Evolutionary conservation across 2,888 invertebrate species (phyloP), one percentile per base, ranked within the genome.

Genomic region (Parochlus steinenii): DNA sequence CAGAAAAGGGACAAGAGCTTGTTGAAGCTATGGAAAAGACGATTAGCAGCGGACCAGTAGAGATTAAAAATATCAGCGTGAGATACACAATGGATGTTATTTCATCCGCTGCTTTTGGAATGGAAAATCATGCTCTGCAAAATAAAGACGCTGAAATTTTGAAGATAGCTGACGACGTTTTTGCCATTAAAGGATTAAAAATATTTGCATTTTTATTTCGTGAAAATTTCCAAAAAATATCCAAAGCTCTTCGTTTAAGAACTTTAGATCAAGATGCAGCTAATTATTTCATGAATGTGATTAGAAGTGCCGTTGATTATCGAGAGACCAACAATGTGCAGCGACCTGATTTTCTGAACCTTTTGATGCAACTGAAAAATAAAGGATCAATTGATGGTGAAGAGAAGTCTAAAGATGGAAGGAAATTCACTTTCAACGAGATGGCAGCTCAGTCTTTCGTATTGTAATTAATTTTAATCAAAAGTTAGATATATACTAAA

Each of bases 401-500:
- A 34, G n/a, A n/a, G n/a, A 10, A 28, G 6, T 27, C 34, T n/a
- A n/a, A 20, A 12, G 20, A 27, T 10, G 17, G 7, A 6, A 12
- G n/a, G 12, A 34, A 34, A 15, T 11, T 34, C 10, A 23, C 34
- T 1, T 12, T 34, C n/a, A 22, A 16, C 15, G 39, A 39, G 8
- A 11, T 23, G 8, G 10, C 29, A 3, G 39, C 39, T 15, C 39
- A 39, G 35, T 28, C 39, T 8, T 39, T 39, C 14, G n/a, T 34
- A 16, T 39, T 39, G 8, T n/a, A n/a, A n/a, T n/a, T n/a, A n/a
- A n/a, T n/a, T n/a, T n/a, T n/a, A n/a, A n/a, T n/a, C n/a, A n/a
- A n/a, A n/a, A n/a, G n/a, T n/a, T n/a, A n/a, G n/a, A n/a, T n/a
- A n/a, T n/a, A n/a, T n/a, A n/a, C n/a, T n/a, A n/a, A n/a, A n/a